Conservation (phyloP, 1,140 invertebrate species). For the Hyles euphorbiae region DNA sequence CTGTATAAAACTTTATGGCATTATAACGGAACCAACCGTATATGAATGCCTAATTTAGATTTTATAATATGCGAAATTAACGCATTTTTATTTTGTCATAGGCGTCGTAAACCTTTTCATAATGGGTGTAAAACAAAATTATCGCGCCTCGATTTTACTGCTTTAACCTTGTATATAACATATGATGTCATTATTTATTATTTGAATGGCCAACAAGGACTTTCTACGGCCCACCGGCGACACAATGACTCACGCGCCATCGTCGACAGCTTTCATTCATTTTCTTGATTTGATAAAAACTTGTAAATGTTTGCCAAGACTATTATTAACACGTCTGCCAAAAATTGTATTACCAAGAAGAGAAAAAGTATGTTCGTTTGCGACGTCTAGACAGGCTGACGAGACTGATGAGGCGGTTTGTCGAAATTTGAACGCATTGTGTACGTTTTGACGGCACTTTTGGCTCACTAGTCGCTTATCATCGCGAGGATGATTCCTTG, state of each 20-base stretch:
- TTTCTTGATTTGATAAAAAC: constrained; percentile 57
- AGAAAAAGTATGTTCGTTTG: constrained; percentile 42
- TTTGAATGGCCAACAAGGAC: constrained; percentile 39
- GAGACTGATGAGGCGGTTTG: constrained; percentile 49
- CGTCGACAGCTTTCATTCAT: constrained; percentile 67
- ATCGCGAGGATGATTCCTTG: no score
- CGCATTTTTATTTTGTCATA: constrained; percentile 15
- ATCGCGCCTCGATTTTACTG: constrained; percentile 20
- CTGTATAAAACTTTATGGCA: not conserved
- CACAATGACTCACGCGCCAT: constrained; percentile 31
- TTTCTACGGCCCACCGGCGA: constrained; percentile 18
- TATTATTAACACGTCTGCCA: constrained; percentile 57
- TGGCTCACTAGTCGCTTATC: constrained; percentile 11
- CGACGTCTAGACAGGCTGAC: constrained; percentile 57
- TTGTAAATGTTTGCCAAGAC: constrained; percentile 56
- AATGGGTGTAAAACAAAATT: constrained; percentile 14
- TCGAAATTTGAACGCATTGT: constrained; percentile 5
- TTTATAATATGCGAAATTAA: no score
- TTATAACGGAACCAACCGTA: no score
- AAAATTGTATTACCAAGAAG: constrained; percentile 68
- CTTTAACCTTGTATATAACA: constrained; percentile 23
- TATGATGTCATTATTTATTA: constrained; percentile 30
- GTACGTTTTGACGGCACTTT: constrained; percentile 6
- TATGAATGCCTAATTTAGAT: no score
- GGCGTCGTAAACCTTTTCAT: constrained; percentile 10